phyloP scores from a whole-genome alignment of 64 coral and sea anemone genomes.

The Stylophora pistillata region DNA sequence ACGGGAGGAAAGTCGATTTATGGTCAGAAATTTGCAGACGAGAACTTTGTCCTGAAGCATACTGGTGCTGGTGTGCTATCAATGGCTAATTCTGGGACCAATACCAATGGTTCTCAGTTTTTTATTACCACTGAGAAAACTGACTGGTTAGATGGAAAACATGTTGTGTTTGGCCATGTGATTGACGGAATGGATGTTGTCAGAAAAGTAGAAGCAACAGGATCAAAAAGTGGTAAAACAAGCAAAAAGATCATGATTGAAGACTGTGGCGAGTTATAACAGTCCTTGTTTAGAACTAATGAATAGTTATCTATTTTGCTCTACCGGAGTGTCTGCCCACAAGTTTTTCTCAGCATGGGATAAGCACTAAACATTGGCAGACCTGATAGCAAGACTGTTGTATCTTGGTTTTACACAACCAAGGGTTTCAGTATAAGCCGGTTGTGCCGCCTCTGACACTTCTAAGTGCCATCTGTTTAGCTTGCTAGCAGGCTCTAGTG shows the following conservation, averaged over 20 bases:
- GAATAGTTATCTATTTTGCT: no score
- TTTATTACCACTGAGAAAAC: constrained; percentile 98
- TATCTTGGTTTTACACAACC: no score
- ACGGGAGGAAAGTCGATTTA: constrained; percentile 98
- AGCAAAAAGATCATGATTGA: constrained; percentile 93
- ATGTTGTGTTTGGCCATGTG: constrained; percentile 97
- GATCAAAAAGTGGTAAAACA: constrained; percentile 88
- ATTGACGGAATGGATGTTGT: constrained; percentile 94
- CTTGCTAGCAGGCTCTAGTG: no score
- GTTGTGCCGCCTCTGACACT: no score
- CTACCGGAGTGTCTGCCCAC: no score
- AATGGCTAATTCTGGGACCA: constrained; percentile 96
- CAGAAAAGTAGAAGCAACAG: constrained; percentile 89
- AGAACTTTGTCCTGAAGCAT: constrained; percentile 99
- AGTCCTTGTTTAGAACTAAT: no score
- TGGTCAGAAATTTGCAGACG: constrained; percentile 97
- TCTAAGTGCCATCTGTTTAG: no score
- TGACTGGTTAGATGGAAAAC: constrained; percentile 96
- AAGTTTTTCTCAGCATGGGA: no score
- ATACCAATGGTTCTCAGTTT: constrained; percentile 99
- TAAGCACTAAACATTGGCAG: no score
- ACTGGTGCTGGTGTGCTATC: constrained; percentile 88
- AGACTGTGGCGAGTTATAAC: constrained; percentile 89
- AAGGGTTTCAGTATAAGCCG: no score
- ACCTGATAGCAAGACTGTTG: no score